phyloP scores from a whole-genome alignment of 37 sponge, comb jelly and placozoan species.

The Diacarnus erythraeanus region DNA sequence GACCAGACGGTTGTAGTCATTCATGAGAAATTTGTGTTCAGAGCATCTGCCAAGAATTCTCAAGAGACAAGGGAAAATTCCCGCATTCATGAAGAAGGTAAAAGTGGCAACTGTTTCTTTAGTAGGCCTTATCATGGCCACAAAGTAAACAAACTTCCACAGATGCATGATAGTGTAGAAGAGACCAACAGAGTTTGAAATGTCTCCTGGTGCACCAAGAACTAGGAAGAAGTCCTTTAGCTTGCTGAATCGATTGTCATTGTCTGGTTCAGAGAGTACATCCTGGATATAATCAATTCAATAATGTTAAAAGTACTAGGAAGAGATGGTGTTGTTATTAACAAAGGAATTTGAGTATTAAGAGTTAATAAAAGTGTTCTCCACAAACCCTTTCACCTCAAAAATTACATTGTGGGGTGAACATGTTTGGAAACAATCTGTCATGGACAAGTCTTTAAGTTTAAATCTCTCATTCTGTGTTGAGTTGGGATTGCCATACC shows the following conservation, averaged over 20 bases:
- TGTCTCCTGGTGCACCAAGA: conserved; percentile 4
- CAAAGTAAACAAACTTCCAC: conserved; percentile 19
- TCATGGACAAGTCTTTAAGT: too few species aligned
- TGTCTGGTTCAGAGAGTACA: conserved; percentile 35
- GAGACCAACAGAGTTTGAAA: not conserved
- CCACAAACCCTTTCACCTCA: too few species aligned
- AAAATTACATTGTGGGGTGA: not conserved
- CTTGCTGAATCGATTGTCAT: not conserved
- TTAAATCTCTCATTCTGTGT: too few species aligned
- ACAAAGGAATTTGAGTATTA: not conserved
- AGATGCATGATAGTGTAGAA: conserved; percentile 45
- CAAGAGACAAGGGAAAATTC: conserved; percentile 16
- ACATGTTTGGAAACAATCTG: too few species aligned
- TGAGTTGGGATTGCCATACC: too few species aligned
- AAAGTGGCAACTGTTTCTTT: not conserved
- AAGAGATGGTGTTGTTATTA: not conserved
- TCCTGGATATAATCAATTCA: conserved; percentile 15
- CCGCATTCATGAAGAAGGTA: conserved; percentile 10
- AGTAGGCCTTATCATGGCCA: not conserved
- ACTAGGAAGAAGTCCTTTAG: conserved; percentile 11
- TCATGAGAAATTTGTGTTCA: conserved; percentile 4
- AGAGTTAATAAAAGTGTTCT: not conserved
- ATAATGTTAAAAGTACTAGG: not conserved
- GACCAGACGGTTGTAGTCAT: conserved; percentile 39
- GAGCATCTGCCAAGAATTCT: conserved; percentile 17